These are phyloP conservation scores for Entelurus aequoreus DNA, from an alignment of 2,113 vertebrate species.

Conservation along the genomic window DNA sequence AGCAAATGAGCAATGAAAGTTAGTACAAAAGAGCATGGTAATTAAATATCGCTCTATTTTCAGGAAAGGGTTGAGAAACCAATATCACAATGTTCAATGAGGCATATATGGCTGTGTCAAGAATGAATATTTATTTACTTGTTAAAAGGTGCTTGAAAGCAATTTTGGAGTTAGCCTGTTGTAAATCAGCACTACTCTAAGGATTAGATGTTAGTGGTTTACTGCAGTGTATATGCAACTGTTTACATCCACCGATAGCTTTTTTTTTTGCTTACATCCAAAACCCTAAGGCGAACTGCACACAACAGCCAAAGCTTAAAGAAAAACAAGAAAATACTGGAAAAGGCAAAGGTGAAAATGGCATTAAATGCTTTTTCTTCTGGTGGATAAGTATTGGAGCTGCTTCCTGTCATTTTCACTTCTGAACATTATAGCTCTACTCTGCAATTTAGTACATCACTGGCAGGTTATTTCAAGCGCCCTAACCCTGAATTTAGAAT, in stretches of 20 bases:
- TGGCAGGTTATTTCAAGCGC: conserved; percentile 17
- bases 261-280: conserved; percentile 14
- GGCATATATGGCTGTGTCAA: background rate
- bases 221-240: conserved; percentile 3
- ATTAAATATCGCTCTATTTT: no score
- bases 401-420: conserved; percentile 42
- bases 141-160: no score
- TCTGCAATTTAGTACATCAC: conserved; percentile 16
- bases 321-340: conserved; percentile 4
- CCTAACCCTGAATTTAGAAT: conserved; percentile 13
- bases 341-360: conserved; percentile 39
- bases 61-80: background rate
- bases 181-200: conserved; percentile 10
- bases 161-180: background rate
- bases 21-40: no score
- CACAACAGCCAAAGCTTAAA: conserved; percentile 21
- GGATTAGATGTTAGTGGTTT: conserved; percentile 4
- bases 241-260: conserved; percentile 11
- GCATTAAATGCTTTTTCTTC: conserved; percentile 49
- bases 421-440: conserved; percentile 18
- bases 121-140: no score
- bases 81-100: background rate
- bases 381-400: conserved; percentile 53
- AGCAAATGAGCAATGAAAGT: no score
- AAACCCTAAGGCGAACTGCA: conserved; percentile 30